These are phyloP conservation scores for Mesitornis unicolor DNA, from an alignment of 2,113 vertebrate species.

Conservation along the genomic window DNA sequence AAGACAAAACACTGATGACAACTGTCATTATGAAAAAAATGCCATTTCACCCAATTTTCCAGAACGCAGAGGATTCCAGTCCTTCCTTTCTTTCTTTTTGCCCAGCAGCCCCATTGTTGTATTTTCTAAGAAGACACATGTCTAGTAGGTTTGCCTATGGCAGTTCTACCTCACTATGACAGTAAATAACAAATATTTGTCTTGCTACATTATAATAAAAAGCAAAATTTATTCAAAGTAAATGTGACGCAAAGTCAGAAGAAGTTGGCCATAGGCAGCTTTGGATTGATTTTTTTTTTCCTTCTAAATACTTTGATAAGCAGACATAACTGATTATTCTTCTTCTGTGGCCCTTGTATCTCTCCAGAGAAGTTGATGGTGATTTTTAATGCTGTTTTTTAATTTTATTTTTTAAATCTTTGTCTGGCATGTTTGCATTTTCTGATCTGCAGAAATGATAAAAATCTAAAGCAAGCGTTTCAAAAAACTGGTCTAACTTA, in stretches of 20 bases:
- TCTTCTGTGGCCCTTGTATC: background rate
- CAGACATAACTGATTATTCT: background rate
- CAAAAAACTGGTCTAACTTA: background rate
- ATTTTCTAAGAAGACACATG: background rate
- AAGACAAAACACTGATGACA: background rate
- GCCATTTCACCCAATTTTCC: background rate
- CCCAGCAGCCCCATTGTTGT: background rate
- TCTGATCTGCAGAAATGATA: background rate
- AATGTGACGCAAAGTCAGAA: background rate
- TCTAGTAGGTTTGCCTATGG: conserved; percentile 44
- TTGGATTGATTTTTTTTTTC: background rate
- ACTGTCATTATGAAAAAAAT: background rate
- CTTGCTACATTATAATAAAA: background rate
- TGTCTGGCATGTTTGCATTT: background rate
- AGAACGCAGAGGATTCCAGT: background rate
- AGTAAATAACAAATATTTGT: conserved; percentile 23
- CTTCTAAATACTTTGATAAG: conserved; percentile 8
- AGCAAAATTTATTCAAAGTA: conserved; percentile 13
- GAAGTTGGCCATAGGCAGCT: background rate
- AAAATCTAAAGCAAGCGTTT: background rate
- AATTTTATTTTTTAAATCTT: background rate
- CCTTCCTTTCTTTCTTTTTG: background rate
- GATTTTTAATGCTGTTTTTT: background rate
- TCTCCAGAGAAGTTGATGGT: background rate
- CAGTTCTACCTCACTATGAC: background rate